These are phyloP conservation scores for Rhinolophus sinicus DNA, from an alignment of 2,113 vertebrate species.

Conservation along the genomic window DNA sequence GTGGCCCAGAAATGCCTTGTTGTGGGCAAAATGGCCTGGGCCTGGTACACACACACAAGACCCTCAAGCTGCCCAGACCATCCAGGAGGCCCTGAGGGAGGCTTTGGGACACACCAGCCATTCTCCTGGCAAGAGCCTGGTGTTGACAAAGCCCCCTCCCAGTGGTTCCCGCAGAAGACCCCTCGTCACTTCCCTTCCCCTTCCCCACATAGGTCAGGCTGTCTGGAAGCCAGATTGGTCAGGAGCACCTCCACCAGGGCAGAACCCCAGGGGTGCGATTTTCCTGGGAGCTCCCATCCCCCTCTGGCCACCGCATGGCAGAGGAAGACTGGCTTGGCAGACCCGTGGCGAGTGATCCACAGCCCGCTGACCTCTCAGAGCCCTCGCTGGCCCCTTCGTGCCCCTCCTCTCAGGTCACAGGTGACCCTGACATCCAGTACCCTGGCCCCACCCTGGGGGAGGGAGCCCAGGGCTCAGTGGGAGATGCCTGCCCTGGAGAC, in stretches of 20 bases:
- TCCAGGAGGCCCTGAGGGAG: background rate
- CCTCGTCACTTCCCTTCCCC: background rate
- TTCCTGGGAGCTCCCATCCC: background rate
- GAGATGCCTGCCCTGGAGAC: background rate
- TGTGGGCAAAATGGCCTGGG: rapidly evolving
- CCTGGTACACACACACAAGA: background rate
- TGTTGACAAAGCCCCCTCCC: background rate
- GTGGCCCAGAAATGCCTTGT: background rate
- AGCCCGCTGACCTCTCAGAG: background rate
- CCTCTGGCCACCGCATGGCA: background rate
- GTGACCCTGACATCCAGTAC: background rate
- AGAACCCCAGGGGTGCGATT: background rate
- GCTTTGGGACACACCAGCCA: no score
- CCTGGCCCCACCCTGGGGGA: rapidly evolving
- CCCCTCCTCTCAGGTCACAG: background rate
- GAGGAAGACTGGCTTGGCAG: rapidly evolving
- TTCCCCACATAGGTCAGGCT: rapidly evolving
- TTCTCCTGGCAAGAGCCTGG: background rate
- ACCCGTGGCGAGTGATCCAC: background rate
- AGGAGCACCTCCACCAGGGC: background rate
- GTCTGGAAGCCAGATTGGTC: background rate
- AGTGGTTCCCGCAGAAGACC: background rate
- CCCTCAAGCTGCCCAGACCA: no score
- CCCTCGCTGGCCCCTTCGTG: no score
- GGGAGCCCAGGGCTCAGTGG: background rate